Evolutionary conservation across 2,888 invertebrate species (phyloP), one percentile per base, ranked within the genome.

Genomic region (Temnothorax rugatulus): DNA sequence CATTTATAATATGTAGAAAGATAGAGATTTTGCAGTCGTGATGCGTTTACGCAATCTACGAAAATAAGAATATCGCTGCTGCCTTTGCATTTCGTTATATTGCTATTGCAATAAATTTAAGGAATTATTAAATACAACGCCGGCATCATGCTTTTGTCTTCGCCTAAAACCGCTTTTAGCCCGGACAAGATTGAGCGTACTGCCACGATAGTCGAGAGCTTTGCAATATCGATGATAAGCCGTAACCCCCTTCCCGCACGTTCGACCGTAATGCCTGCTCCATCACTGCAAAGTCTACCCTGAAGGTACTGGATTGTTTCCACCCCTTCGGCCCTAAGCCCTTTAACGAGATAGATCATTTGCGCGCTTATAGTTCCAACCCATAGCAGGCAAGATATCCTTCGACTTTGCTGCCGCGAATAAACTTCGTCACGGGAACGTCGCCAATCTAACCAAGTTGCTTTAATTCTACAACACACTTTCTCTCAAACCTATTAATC

Each of bases 191-290:
- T 83, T 73, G 79, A 85, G 87, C 69, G 75, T 85, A 87, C 84
- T 87, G 89, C 77, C 86, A 84, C 77, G 90, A 87, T 88, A 89
- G 86, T 84, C 86, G 84, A 84, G 89, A 92, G 92, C 91, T 91
- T 92, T 90, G 91, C 90, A 92, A 93, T 93, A 93, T 93, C 93
- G 92, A 93, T 92, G 93, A 93, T 93, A 92, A 94, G 93, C 92
- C 91, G 88, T 85, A 90, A 90, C 89, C 91, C 89, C 88, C 86
- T 87, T 91, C 90, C 90, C 90, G 89, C 92, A 90, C 91, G 91
- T 92, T 92, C 91, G 89, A 89, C 91, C 92, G 91, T 92, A 93
- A 93, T 93, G 89, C 91, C 91, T 87, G 91, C 90, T 91, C 90
- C 91, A 91, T 91, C 92, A 88, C 86, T 84, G 89, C 84, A 84